Conservation (phyloP, 2,113 vertebrate genomes). For the Pogona vitticeps region DNA sequence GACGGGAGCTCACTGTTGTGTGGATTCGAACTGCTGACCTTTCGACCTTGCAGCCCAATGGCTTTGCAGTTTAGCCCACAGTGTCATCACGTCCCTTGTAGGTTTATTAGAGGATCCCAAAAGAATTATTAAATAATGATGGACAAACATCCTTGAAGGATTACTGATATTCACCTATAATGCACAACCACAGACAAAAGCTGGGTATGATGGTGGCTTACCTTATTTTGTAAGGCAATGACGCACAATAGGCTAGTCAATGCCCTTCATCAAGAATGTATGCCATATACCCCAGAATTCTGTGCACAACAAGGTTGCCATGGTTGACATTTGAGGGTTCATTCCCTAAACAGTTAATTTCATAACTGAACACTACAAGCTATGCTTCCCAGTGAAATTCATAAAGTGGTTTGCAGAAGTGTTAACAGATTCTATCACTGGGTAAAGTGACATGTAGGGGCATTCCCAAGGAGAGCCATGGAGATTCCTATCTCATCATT, state of each 20-base stretch:
- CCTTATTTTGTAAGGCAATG: background rate
- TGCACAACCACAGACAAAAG: too few relatives aligned
- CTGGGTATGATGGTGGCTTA: background rate
- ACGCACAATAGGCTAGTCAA: background rate
- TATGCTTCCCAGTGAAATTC: background rate
- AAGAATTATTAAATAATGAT: background rate
- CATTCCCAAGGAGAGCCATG: background rate
- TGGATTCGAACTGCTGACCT: too few relatives aligned
- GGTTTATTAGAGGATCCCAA: background rate
- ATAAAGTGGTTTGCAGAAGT: background rate
- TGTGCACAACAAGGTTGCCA: background rate
- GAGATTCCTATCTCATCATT: background rate
- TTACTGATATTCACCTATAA: too few relatives aligned
- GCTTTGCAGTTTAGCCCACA: too few relatives aligned
- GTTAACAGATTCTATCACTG: background rate
- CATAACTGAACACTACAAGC: background rate
- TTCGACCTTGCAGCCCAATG: too few relatives aligned
- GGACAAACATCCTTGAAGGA: background rate
- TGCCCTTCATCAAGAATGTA: background rate
- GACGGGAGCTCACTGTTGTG: too few relatives aligned
- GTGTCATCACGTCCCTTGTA: too few relatives aligned
- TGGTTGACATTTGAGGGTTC: background rate
- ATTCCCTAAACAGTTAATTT: background rate
- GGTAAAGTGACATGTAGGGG: background rate
- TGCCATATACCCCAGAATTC: background rate